Percentiles rank a stretch among this genome's conserved stretches.
phyloP scores from a whole-genome alignment of 53 echinoderm and acorn worm species.

The Echinometra lucunter region DNA sequence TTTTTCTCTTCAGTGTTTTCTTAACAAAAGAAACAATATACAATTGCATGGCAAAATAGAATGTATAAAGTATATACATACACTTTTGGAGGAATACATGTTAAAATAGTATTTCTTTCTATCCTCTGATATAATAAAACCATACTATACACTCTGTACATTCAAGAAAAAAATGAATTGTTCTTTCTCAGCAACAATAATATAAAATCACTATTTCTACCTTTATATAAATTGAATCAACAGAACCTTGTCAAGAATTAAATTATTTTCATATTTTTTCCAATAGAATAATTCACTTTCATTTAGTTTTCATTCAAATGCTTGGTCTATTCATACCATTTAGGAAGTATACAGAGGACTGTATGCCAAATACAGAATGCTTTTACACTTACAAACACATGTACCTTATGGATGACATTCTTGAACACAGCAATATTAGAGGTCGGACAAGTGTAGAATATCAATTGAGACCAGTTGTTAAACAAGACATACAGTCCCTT shows the following conservation, averaged over 20 bases:
- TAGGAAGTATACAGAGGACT: neutral
- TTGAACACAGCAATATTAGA: neutral
- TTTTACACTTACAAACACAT: neutral
- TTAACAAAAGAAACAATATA: slow-evolving; percentile 72
- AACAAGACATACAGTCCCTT: neutral
- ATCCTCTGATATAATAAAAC: slow-evolving; percentile 68
- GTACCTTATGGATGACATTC: neutral
- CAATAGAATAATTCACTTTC: slow-evolving; percentile 25
- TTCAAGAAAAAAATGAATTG: slow-evolving; percentile 56
- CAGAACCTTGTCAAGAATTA: neutral
- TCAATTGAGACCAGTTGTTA: neutral
- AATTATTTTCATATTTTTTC: slow-evolving; percentile 25
- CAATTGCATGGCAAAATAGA: slow-evolving; percentile 75
- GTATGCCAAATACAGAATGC: neutral
- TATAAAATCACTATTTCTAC: slow-evolving; percentile 62
- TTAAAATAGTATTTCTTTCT: slow-evolving; percentile 68
- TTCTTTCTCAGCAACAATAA: slow-evolving; percentile 41
- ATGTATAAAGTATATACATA: slow-evolving; percentile 74
- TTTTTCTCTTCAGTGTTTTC: slow-evolving; percentile 54
- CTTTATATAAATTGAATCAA: slow-evolving; percentile 61
- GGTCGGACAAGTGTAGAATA: neutral
- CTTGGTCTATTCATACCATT: neutral
- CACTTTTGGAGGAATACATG: slow-evolving; percentile 69
- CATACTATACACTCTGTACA: slow-evolving; percentile 71
- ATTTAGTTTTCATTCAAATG: neutral